These are phyloP conservation scores for Odontesthes bonariensis DNA, from an alignment of 2,113 vertebrate genomes.

Conservation along the genomic window DNA sequence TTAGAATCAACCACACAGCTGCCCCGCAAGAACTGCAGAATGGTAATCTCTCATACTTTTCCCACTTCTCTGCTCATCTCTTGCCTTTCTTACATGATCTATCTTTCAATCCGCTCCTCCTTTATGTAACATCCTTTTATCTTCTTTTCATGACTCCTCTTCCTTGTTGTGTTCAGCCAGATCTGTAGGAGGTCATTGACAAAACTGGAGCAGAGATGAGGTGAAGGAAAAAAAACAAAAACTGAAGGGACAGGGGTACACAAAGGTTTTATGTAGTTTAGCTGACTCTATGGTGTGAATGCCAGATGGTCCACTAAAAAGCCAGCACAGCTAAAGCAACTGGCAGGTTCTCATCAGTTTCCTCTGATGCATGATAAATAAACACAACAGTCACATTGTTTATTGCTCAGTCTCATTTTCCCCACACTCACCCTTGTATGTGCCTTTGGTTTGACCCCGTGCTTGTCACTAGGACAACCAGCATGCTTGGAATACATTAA, in stretches of 20 bases:
- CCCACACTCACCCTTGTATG: slow-evolving; percentile 18
- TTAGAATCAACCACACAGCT: slow-evolving; percentile 74
- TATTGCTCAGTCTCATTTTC: slow-evolving; percentile 25
- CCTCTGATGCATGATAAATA: slow-evolving; percentile 61
- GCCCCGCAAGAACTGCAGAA: slow-evolving; percentile 60
- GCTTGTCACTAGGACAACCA: slow-evolving; percentile 34
- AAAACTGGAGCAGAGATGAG: slow-evolving; percentile 21
- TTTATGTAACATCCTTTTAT: slow-evolving; percentile 68
- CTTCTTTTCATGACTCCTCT: slow-evolving; percentile 35
- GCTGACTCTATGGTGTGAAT: slow-evolving; percentile 54
- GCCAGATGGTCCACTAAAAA: slow-evolving; percentile 66
- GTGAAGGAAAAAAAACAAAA: background rate
- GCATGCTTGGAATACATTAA: slow-evolving; percentile 27
- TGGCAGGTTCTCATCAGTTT: slow-evolving; percentile 56
- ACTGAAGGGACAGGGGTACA: slow-evolving; percentile 13
- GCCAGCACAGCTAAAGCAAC: slow-evolving; percentile 59
- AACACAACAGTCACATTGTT: slow-evolving; percentile 59
- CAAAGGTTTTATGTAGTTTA: slow-evolving; percentile 58
- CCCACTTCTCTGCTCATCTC: slow-evolving; percentile 48
- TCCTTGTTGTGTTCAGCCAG: slow-evolving; percentile 38
- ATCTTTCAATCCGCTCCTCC: slow-evolving; percentile 43
- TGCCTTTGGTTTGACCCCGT: slow-evolving; percentile 60
- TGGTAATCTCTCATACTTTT: slow-evolving; percentile 69
- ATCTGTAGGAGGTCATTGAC: slow-evolving; percentile 45
- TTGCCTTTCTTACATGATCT: slow-evolving; percentile 44